Percentiles rank a stretch among this genome's conserved stretches.
These are phyloP conservation scores for Sylvilagus floridanus DNA, from an alignment of 2,797 vertebrate species.

Conservation along the genomic window DNA sequence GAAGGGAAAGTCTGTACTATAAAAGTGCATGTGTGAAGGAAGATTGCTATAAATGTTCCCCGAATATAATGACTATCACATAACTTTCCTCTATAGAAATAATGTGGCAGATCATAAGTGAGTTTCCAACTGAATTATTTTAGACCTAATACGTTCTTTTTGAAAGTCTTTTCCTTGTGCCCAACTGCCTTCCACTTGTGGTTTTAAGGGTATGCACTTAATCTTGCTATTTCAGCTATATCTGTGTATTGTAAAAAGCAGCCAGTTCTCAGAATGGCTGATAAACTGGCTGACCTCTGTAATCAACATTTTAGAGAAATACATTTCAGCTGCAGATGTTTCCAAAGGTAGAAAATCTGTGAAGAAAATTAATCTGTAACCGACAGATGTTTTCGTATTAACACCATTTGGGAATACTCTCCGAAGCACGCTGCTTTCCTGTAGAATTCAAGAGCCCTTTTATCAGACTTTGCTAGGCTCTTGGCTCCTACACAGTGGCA, in stretches of 20 bases:
- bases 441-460: constrained; percentile 38
- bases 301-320: constrained; percentile 74
- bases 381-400: constrained; percentile 68
- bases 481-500: background rate
- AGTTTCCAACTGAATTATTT: constrained; percentile 63
- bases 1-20: background rate
- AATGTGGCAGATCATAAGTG: background rate
- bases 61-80: background rate
- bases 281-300: constrained; percentile 74
- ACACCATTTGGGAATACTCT: constrained; percentile 54
- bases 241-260: constrained; percentile 66
- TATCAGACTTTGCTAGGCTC: background rate
- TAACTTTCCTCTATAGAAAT: constrained; percentile 6
- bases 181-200: background rate
- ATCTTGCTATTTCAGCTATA: constrained; percentile 71
- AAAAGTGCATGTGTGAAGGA: constrained; percentile 20
- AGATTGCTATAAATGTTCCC: background rate
- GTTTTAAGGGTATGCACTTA: constrained; percentile 72
- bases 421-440: constrained; percentile 4
- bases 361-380: constrained; percentile 71
- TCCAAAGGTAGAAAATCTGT: constrained; percentile 58
- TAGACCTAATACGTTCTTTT: constrained; percentile 8
- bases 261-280: constrained; percentile 68
- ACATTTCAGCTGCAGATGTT: constrained; percentile 72
- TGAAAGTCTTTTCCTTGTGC: background rate